A percentile compares a stretch with the other conserved stretches of the same genome.
Conservation (phyloP, 1,140 invertebrate genomes). For the Drosophila erecta region DNA sequence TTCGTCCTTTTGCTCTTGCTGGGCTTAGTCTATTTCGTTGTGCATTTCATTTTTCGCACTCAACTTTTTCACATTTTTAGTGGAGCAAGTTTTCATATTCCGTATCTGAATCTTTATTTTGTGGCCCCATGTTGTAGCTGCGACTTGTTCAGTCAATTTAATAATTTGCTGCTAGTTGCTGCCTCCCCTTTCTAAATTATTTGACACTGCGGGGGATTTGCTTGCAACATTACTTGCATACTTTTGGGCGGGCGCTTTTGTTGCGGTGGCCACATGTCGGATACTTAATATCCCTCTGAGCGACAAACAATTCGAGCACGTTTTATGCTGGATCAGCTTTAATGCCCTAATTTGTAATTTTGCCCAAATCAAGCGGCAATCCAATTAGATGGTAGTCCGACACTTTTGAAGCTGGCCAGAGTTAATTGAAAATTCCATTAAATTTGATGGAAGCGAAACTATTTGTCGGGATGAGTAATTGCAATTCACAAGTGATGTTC, state of each 20-base stretch:
- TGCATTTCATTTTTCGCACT: constrained; percentile 52
- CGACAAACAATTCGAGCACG: constrained; percentile 28
- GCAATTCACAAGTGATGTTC: constrained; percentile 8
- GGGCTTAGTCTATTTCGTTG: constrained; percentile 14
- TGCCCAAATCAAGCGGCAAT: constrained; percentile 53
- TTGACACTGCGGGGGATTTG: constrained; percentile 30
- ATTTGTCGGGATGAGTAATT: constrained; percentile 31
- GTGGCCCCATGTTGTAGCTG: constrained; percentile 14
- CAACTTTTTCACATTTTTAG: constrained; percentile 57
- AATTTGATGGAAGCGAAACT: constrained; percentile 16
- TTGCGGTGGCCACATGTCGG: constrained; percentile 44
- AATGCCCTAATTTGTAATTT: constrained; percentile 50
- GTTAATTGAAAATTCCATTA: constrained; percentile 64
- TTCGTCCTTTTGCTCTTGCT: constrained; percentile 10
- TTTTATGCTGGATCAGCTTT: constrained; percentile 39
- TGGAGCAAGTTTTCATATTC: constrained; percentile 38
- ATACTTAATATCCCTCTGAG: constrained; percentile 49
- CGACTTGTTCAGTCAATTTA: constrained; percentile 64
- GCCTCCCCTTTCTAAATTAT: constrained; percentile 33
- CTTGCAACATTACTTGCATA: constrained; percentile 41
- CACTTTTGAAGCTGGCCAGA: constrained; percentile 15
- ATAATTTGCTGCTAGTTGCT: constrained; percentile 57
- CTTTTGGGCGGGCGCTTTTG: constrained; percentile 27
- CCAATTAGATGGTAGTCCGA: constrained; percentile 47
- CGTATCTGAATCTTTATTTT: constrained; percentile 13